Percentiles rank a stretch among this genome's conserved stretches.
phyloP scores from a whole-genome alignment of 2,888 invertebrate genomes.

The Mesorhabditis spiculigera region DNA sequence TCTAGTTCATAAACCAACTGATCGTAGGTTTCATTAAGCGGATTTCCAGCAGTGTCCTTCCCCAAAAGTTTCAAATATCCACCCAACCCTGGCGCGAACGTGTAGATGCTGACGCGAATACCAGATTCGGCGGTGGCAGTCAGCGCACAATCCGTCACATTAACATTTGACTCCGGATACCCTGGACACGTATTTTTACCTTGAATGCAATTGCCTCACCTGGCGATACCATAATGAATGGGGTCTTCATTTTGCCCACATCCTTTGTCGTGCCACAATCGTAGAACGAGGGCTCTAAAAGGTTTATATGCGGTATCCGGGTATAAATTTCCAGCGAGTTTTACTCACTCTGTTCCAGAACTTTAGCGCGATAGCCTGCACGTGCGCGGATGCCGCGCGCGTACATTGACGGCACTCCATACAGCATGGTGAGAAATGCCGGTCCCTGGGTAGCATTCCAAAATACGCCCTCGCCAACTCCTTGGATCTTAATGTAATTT shows the following conservation, averaged over 20 bases:
- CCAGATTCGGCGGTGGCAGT: neutral
- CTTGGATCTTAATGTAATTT: neutral
- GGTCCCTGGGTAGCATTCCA: neutral
- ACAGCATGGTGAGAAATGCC: neutral
- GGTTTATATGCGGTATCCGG: no score
- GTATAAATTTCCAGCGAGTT: no score
- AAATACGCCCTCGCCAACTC: neutral
- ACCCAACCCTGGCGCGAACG: neutral
- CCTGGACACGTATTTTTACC: neutral
- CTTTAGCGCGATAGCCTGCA: neutral
- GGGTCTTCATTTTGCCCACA: conserved; percentile 1
- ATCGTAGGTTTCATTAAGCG: no score
- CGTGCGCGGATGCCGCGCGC: neutral
- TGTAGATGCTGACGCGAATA: neutral
- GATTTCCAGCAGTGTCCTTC: neutral
- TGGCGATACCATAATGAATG: neutral
- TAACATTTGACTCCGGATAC: neutral
- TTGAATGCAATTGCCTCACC: neutral
- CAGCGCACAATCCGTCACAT: neutral
- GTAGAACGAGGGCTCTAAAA: neutral
- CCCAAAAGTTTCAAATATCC: neutral
- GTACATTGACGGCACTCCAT: neutral
- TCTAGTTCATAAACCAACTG: no score
- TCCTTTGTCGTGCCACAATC: conserved; percentile 2
- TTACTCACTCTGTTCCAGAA: neutral